Evolutionary conservation across 2,797 vertebrate genomes (phyloP), one percentile per base, ranked within the genome.

Genomic region (Emys orbicularis): DNA sequence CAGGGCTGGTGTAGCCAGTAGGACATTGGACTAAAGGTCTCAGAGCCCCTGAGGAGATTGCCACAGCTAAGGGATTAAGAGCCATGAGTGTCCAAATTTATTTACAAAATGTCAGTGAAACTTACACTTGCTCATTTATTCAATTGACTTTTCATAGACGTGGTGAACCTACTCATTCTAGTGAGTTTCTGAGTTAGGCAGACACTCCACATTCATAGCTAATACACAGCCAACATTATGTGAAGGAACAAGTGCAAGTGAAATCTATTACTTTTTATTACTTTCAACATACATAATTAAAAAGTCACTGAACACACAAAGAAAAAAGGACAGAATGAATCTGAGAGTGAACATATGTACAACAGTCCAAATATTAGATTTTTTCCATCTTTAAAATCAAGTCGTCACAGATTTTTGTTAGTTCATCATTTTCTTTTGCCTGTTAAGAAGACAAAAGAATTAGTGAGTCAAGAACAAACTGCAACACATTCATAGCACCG

Each of bases 401-500:
- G 79, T 99, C 99, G 50, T 99, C 99, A 89, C 99, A 99, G 86
- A 99, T 99, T 95, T 99, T 99, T 1, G 98, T 99, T 92, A 99
- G 98, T 72, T 99, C 99, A 2, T 99, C 99, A 0, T 98, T 99
- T 97, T 99, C 99, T 92, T 99, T 99, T 29, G 96, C 97, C 99
- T 99, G 97, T 89, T 74, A 81, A 88, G 44, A 91, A 18, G 16
- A 21, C 23, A 72, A 88, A 88, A 47, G 54, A 29, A 50, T 68
- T 4, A 13, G 6, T 25, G 9, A 84, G 41, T 79, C 7, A 81
- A 27, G 5, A 68, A 84, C 10, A 27, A 65, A 79, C 47, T 59
- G 7, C 23, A 29, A 50, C 65, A 59, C 47, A 44, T 44, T 18
- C 23, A 6, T 8, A 86, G 87, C 5, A 12, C 9, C 19, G 13